Percentiles rank a stretch among this genome's conserved stretches.
These are phyloP conservation scores for Hippolais icterina DNA, from an alignment of 2,113 vertebrate species.

Conservation along the genomic window DNA sequence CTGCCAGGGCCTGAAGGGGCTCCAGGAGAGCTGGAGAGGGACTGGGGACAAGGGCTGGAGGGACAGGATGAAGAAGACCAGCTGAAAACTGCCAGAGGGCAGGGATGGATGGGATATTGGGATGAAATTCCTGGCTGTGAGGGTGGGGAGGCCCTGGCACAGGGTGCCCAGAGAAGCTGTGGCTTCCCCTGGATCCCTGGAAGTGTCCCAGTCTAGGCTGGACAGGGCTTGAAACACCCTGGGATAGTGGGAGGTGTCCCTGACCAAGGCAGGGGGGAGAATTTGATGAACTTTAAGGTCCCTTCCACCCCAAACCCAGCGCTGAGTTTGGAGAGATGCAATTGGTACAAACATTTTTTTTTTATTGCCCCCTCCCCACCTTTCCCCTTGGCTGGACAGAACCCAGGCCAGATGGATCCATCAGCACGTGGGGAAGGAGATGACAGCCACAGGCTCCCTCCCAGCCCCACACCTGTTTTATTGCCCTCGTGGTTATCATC, in stretches of 20 bases:
- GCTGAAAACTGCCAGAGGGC: too few relatives aligned
- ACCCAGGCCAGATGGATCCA: neutral
- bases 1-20: too few relatives aligned
- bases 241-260: fast-evolving
- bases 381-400: neutral
- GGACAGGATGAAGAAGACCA: too few relatives aligned
- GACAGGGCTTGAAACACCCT: fast-evolving
- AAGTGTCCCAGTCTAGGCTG: fast-evolving
- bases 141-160: fast-evolving
- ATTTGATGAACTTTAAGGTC: neutral
- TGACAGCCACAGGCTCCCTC: neutral
- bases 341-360: neutral
- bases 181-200: neutral
- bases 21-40: too few relatives aligned
- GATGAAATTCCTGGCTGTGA: neutral
- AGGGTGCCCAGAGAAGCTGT: neutral
- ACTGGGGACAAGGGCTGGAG: too few relatives aligned
- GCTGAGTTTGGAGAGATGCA: neutral
- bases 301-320: neutral
- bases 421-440: neutral
- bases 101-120: too few relatives aligned
- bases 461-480: neutral
- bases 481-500: neutral
- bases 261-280: neutral
- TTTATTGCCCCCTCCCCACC: neutral